Conservation (phyloP, 92 coral and sea anemone genomes). For the Zoanthus solanderi region DNA sequence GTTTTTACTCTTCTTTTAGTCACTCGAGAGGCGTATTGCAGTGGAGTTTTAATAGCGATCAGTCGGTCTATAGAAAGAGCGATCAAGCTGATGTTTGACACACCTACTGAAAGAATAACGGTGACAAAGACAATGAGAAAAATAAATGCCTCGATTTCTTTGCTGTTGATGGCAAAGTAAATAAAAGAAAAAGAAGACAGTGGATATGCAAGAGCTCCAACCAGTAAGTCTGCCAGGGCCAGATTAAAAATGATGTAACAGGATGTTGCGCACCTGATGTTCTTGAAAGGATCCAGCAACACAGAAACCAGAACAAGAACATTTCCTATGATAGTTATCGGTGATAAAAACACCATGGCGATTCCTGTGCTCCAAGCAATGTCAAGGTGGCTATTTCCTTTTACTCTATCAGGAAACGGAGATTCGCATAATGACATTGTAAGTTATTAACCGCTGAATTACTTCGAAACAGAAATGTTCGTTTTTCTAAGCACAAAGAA, state of each 20-base stretch:
- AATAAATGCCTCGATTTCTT: not conserved
- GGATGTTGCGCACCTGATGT: not conserved
- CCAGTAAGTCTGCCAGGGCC: conserved; percentile 2
- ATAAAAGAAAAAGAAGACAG: not conserved
- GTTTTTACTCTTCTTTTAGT: not conserved
- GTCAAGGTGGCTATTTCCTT: no score
- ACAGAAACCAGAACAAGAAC: not conserved
- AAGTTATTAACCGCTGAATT: no score
- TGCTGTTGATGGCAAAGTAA: not conserved
- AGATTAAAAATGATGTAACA: not conserved
- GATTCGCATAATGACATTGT: no score
- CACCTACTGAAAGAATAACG: not conserved
- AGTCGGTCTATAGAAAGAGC: not conserved
- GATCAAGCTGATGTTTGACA: not conserved
- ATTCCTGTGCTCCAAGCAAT: not conserved
- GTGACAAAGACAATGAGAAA: not conserved
- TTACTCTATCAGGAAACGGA: no score
- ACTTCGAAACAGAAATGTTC: no score
- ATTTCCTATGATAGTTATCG: not conserved
- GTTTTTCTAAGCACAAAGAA: no score
- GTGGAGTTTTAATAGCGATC: conserved; percentile 15
- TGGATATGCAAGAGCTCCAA: not conserved
- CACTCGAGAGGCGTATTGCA: not conserved
- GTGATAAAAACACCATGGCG: not conserved
- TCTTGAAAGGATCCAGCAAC: conserved; percentile 4